Base-by-base conservation (phyloP, 1,140 invertebrate species). In the Bombus soroeensis region DNA sequence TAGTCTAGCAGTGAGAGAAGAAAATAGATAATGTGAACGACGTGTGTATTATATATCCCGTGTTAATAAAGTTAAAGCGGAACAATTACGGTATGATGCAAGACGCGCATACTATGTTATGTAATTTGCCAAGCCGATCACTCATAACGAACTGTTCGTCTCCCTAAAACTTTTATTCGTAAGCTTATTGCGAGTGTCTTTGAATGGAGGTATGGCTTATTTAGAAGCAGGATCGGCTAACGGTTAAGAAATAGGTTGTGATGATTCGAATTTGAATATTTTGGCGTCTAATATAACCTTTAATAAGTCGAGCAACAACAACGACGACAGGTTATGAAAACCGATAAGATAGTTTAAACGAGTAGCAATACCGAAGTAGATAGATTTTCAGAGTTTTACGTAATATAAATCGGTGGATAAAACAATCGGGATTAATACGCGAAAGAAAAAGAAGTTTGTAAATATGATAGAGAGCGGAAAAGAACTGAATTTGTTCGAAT, bases 31-130 rank as follows among this genome's bases (percentile, higher is more conserved):
- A n/a, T 4, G 12, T 0, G 28, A 62, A 62, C 18, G 6, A 76
- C 5, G 22, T 53, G 37, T 37, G 10, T 28, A 47, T 25, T 75
- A 47, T 34, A 53, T 53, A 64, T 53, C 34, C 34, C 3, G 66
- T 34, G 12, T 43, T 53, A 59, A 18, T 32, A 37, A 76, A n/a
- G 32, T 82, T 87, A 87, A 87, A 87, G 78, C 59, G 43, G 73
- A 88, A 77, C 78, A 66, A 88, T 77, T 85, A 68, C 34, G 39
- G 3, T 22, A 32, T 25, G 22, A 28, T 28, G 12, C 37, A 59
- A 32, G 22, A 13, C 34, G 34, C 32, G 28, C 18, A 18, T 72
- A 72, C 13, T 43, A 6, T 9, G 77, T 88, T 88, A 88, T 39
- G 39, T 88, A 88, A 88, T 47, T 73, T 37, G n/a, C n/a, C 43